phyloP scores from a whole-genome alignment of 2,113 vertebrate species.

The Rhinichthys klamathensis region DNA sequence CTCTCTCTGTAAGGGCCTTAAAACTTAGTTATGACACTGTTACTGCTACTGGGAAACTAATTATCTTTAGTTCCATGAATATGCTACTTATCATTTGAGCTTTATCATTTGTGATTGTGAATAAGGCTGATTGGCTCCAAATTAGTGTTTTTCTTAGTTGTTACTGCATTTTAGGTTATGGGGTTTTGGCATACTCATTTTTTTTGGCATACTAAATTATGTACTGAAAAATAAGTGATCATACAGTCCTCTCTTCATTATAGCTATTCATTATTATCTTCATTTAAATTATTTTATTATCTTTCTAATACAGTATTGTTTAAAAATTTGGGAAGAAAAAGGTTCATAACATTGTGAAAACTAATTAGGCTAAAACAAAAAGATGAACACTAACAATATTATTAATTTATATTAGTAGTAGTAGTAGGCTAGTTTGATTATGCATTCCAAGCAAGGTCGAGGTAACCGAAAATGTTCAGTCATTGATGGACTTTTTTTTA shows the following conservation, averaged over 20 bases:
- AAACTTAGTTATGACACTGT: neutral
- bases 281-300: neutral
- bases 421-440: neutral
- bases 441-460: neutral
- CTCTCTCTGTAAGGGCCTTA: constrained; percentile 8
- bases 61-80: neutral
- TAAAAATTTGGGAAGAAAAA: neutral
- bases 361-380: neutral
- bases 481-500: too few relatives aligned
- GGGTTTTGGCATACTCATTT: neutral
- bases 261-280: too few relatives aligned
- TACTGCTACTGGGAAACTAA: neutral
- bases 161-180: neutral
- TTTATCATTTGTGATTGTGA: constrained; percentile 6
- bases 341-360: neutral
- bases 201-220: neutral
- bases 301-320: neutral
- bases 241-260: neutral
- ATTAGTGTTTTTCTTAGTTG: neutral
- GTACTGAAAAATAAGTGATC: neutral
- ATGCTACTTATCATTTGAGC: neutral
- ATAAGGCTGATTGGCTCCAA: neutral
- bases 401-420: neutral
- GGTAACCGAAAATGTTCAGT: too few relatives aligned
- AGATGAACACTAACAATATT: neutral